These are phyloP conservation scores for Plemyria rubiginata DNA, from an alignment of 2,888 invertebrate species.

Conservation along the genomic window DNA sequence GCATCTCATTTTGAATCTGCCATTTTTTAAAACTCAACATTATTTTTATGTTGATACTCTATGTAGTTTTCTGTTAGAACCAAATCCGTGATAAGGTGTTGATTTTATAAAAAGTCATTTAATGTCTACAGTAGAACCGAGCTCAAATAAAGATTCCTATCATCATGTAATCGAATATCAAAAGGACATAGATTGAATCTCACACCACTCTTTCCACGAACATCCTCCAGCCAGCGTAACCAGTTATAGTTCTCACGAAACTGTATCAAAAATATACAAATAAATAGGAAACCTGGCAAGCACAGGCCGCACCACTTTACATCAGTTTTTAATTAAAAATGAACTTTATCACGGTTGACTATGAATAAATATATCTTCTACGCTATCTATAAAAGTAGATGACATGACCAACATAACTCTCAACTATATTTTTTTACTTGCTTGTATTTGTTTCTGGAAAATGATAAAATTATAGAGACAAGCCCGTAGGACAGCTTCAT, in stretches of 20 bases:
- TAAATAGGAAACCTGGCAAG: conserved; percentile 52
- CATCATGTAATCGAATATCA: conserved; percentile 33
- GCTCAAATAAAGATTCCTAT: conserved; percentile 27
- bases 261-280: conserved; percentile 35
- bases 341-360: not conserved
- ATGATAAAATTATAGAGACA: too few relatives aligned
- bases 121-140: conserved; percentile 13
- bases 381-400: not conserved
- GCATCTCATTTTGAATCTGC: too few relatives aligned
- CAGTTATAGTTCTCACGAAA: conserved; percentile 41
- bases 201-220: conserved; percentile 35
- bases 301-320: conserved; percentile 38
- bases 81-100: conserved; percentile 17
- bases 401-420: too few relatives aligned
- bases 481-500: too few relatives aligned
- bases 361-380: not conserved
- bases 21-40: too few relatives aligned
- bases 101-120: conserved; percentile 14
- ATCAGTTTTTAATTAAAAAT: not conserved
- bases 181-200: conserved; percentile 36
- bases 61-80: not conserved
- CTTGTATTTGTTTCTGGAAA: too few relatives aligned
- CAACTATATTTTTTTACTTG: too few relatives aligned
- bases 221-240: conserved; percentile 32
- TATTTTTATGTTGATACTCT: too few relatives aligned